Percentiles rank a stretch among this genome's conserved stretches.
Conservation (phyloP, 2,797 vertebrate genomes). For the Ispidina lecontei region DNA sequence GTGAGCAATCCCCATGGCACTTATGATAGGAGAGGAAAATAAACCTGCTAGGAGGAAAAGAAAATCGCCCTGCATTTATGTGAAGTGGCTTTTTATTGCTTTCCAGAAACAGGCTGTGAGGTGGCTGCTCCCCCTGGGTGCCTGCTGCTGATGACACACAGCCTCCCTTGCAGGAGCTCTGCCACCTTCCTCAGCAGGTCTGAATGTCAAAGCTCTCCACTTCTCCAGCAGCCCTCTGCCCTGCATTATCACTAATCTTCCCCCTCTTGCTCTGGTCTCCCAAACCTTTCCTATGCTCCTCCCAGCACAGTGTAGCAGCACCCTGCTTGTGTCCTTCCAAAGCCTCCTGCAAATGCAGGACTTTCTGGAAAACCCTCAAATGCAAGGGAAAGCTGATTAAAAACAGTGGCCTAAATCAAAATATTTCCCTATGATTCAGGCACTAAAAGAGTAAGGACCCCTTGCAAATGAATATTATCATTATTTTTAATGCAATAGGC, state of each 20-base stretch:
- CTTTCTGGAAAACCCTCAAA: not conserved
- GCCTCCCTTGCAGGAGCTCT: constrained; percentile 19
- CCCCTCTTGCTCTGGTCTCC: not conserved
- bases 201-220: not conserved
- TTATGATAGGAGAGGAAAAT: not conserved
- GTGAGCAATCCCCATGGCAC: constrained; percentile 19
- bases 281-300: not conserved
- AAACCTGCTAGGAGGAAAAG: constrained; percentile 8
- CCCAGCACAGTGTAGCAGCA: not conserved
- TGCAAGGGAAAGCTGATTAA: not conserved
- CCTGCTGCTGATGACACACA: constrained; percentile 36
- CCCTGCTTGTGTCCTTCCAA: not conserved
- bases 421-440: not conserved
- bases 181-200: not conserved
- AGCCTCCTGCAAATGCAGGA: not conserved
- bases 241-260: not conserved
- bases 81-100: constrained; percentile 43
- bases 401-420: not conserved
- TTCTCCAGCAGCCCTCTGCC: not conserved
- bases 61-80: constrained; percentile 38
- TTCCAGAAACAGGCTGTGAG: constrained; percentile 44
- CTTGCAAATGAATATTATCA: not conserved
- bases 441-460: not conserved
- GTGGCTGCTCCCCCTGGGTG: constrained; percentile 34
- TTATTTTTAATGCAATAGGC: not conserved